Conservation (phyloP, 2,113 vertebrate species). For the Zingel zingel region DNA sequence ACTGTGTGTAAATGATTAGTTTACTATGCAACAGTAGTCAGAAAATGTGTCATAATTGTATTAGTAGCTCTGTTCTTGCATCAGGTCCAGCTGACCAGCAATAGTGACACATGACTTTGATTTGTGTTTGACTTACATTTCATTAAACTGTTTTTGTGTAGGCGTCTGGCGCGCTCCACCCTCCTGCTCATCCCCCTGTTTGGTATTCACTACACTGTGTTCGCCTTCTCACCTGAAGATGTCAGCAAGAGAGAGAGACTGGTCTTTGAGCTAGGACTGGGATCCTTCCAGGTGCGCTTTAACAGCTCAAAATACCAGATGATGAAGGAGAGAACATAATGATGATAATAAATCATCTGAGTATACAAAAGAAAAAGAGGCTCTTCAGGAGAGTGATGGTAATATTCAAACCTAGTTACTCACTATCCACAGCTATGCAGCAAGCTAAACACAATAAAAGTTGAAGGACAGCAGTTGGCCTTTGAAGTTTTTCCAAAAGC, state of each 20-base stretch:
- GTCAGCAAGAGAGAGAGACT: constrained; percentile 96
- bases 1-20: not conserved
- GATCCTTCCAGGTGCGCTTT: constrained; percentile 94
- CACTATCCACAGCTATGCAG: not conserved
- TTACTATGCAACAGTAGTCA: not conserved
- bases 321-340: not conserved
- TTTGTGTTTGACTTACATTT: constrained; percentile 14
- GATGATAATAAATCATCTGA: constrained; percentile 4
- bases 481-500: not conserved
- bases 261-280: constrained; percentile 96
- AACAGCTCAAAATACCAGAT: not conserved
- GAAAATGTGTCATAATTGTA: constrained; percentile 41
- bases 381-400: constrained; percentile 6
- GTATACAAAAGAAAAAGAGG: not conserved
- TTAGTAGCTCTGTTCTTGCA: constrained; percentile 31
- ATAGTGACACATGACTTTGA: constrained; percentile 21
- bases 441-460: not conserved
- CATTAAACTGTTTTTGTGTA: constrained; percentile 70
- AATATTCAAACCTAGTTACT: not conserved
- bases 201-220: constrained; percentile 98
- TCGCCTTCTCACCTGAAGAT: constrained; percentile 97
- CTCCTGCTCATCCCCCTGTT: constrained; percentile 97
- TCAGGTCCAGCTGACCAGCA: constrained; percentile 34
- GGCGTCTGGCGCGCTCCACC: constrained; percentile 95
- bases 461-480: not conserved